These are phyloP conservation scores for Branchipolynoe longqiensis DNA, from an alignment of 2,888 invertebrate genomes.

Conservation along the genomic window DNA sequence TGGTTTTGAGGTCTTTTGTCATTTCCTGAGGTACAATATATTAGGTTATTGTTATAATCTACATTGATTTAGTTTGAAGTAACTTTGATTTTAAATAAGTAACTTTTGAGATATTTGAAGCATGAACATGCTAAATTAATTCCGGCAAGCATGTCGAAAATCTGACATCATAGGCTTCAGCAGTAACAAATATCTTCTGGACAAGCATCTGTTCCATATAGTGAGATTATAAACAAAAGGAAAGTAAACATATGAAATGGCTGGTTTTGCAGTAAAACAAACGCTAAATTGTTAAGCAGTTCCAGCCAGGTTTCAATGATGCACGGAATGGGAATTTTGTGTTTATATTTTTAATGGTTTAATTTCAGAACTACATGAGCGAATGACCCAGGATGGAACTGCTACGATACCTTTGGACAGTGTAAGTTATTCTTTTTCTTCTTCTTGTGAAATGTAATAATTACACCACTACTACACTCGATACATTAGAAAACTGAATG, in stretches of 20 bases:
- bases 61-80: too few species aligned
- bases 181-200: too few species aligned
- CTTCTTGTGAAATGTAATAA: not conserved
- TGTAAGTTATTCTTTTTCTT: not conserved
- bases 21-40: too few species aligned
- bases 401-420: not conserved
- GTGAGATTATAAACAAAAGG: not conserved
- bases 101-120: too few species aligned
- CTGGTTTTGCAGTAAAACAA: not conserved
- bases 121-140: too few species aligned
- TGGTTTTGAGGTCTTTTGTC: too few species aligned
- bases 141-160: too few species aligned
- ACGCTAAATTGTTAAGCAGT: not conserved
- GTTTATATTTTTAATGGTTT: not conserved
- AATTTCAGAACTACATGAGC: conserved; percentile 22
- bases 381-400: not conserved
- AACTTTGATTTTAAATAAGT: too few species aligned
- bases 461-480: not conserved
- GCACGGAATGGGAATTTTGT: not conserved
- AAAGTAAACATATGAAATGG: not conserved
- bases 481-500: too few species aligned
- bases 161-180: too few species aligned
- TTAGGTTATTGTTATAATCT: too few species aligned
- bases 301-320: not conserved
- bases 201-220: not conserved